Conservation (phyloP, 1,140 invertebrate genomes). For the Dinothrombium tinctorium region DNA sequence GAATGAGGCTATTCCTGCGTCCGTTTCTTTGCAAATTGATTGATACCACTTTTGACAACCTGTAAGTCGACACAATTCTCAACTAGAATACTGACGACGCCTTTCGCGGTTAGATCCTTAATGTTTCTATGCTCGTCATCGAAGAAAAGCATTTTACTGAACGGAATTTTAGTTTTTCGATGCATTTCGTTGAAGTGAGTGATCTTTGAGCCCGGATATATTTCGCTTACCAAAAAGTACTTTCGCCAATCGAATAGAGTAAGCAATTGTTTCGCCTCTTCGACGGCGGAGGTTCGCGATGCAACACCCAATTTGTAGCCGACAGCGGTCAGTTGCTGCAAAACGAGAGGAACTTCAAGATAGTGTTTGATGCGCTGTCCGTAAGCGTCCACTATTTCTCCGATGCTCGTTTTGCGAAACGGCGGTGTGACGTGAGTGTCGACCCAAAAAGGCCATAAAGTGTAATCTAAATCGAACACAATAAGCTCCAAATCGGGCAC, state of each 20-base stretch:
- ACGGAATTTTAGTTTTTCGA: too few relatives aligned
- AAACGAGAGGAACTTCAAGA: slow-evolving; percentile 5
- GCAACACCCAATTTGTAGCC: slow-evolving; percentile 7
- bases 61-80: too few relatives aligned
- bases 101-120: too few relatives aligned
- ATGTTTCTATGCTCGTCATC: too few relatives aligned
- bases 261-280: slow-evolving; percentile 37
- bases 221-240: slow-evolving; percentile 43
- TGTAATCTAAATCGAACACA: slow-evolving; percentile 11
- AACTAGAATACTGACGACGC: too few relatives aligned
- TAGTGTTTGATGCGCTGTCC: slow-evolving; percentile 1
- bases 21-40: too few relatives aligned
- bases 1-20: too few relatives aligned
- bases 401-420: slow-evolving; percentile 1
- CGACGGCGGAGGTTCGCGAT: slow-evolving; percentile 31
- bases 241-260: slow-evolving; percentile 40
- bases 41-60: too few relatives aligned
- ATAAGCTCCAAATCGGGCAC: slow-evolving; percentile 6
- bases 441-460: slow-evolving; percentile 12
- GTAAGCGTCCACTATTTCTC: slow-evolving; percentile 3
- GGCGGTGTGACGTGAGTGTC: slow-evolving; percentile 9
- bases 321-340: slow-evolving; percentile 7
- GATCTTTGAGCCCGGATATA: slow-evolving; percentile 43
- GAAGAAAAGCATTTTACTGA: too few relatives aligned
- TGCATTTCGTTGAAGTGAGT: background rate